Conservation (phyloP, 1,140 invertebrate genomes). For the Copidosoma floridanum region DNA sequence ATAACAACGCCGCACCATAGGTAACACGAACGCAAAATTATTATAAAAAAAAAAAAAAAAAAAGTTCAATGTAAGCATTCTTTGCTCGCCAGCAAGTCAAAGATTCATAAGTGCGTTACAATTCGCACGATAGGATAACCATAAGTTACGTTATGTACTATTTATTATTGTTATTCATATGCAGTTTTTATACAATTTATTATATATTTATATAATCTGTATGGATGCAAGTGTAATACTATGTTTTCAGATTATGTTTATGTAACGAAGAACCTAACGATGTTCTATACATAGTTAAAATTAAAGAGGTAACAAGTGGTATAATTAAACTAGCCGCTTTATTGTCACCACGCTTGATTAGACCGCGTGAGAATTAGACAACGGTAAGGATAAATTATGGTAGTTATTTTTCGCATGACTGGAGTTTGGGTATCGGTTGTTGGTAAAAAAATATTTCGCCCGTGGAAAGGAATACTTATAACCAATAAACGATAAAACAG, state of each 20-base stretch:
- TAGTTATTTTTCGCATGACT: too few species aligned
- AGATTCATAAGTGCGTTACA: conserved; percentile 26
- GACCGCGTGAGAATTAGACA: conserved; percentile 17
- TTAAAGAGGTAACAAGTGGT: conserved; percentile 26
- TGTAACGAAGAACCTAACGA: conserved; percentile 22
- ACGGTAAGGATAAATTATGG: conserved; percentile 25
- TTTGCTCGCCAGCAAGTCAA: conserved; percentile 30
- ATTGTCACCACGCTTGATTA: conserved; percentile 17
- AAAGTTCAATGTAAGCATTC: conserved; percentile 10
- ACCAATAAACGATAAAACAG: too few species aligned
- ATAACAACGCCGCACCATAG: not conserved
- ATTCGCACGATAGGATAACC: conserved; percentile 22
- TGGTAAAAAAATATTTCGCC: too few species aligned
- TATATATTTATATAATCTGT: conserved; percentile 23
- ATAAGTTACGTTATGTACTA: too few species aligned
- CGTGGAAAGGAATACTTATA: too few species aligned
- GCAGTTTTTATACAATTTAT: conserved; percentile 17
- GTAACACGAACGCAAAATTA: conserved; percentile 4
- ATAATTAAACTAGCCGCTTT: conserved; percentile 28
- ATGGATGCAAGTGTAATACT: conserved; percentile 27
- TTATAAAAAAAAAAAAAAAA: conserved; percentile 3
- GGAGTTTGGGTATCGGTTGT: too few species aligned
- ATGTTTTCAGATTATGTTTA: conserved; percentile 19
- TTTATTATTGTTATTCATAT: conserved; percentile 18
- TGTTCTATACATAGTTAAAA: conserved; percentile 15